These are phyloP conservation scores for Mus minutoides DNA, from an alignment of 2,797 vertebrate species.

Conservation along the genomic window DNA sequence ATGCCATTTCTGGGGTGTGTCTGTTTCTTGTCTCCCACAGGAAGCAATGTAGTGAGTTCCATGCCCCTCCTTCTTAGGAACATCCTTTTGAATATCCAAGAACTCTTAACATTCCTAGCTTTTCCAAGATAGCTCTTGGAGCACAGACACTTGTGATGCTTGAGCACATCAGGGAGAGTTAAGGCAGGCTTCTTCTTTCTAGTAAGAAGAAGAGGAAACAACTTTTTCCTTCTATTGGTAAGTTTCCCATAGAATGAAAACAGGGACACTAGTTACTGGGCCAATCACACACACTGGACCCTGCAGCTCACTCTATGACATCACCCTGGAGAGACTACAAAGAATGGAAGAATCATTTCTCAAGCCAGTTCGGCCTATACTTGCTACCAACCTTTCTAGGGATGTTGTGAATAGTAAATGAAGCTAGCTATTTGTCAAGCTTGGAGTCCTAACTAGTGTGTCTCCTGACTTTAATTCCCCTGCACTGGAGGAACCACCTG, in stretches of 20 bases:
- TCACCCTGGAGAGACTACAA: neutral
- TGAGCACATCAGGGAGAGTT: neutral
- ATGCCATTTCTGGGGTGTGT: neutral
- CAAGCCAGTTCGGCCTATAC: neutral
- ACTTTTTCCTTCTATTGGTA: neutral
- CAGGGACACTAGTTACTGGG: neutral
- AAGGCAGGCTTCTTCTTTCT: neutral
- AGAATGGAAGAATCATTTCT: neutral
- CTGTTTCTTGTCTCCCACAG: neutral
- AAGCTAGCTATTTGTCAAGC: neutral
- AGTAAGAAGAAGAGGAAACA: neutral
- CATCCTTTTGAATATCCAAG: conserved; percentile 15
- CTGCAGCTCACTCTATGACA: neutral
- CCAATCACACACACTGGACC: neutral
- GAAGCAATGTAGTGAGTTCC: neutral
- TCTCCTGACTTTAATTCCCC: conserved; percentile 21
- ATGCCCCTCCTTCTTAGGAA: neutral
- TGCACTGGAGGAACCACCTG: neutral
- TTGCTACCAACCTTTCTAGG: neutral
- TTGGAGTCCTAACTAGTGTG: neutral
- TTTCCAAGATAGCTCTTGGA: neutral
- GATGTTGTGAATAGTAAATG: neutral
- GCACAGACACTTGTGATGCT: neutral
- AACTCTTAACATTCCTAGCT: conserved; percentile 10
- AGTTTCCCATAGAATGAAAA: conserved; percentile 19